Evolutionary conservation across 2,113 vertebrate species (phyloP), one percentile per base, ranked within the genome.

Genomic region (Psettodes erumei): DNA sequence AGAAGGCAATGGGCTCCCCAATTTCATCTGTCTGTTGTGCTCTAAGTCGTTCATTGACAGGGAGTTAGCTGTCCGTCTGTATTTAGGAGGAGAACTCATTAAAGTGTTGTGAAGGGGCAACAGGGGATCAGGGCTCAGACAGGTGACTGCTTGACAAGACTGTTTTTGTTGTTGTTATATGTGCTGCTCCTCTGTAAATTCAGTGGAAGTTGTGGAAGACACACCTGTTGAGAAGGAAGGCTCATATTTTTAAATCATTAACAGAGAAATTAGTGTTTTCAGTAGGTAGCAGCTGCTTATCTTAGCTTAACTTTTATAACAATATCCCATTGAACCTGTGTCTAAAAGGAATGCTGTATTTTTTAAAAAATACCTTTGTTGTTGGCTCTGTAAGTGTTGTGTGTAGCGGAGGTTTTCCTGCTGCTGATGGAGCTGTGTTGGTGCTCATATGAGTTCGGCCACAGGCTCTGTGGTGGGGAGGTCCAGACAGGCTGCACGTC

Each of bases 81-180:
- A 19, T 87, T 85, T 81, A 63, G 75, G 53, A 61, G 67, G 42
- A 83, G 84, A 76, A 84, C 84, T 92, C 56, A 79, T 91, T 92
- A 88, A 73, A 76, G 40, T 55, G 65, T 60, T 87, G 30, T 8
- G 16, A 71, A n/a, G n/a, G 80, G 56, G 75, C 62, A 64, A 54
- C 6, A 43, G 50, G 60, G 59, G 68, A 73, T 88, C 62, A 73
- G 66, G 33, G 54, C 42, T 67, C 19, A 70, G 81, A 72, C 81
- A 75, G 83, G 82, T 77, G 72, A 78, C 45, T 64, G 28, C 50
- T 75, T 70, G 71, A 88, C 59, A 43, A 75, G 69, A 48, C 32
- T 47, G 64, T 69, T 73, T 50, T n/a, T 64, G 75, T 47, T 68
- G 48, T 72, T 81, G 50, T 76, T 79, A 15, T 60, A 18, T 30